Evolutionary conservation across 2,797 vertebrate species (phyloP).

Genomic region (Phylloscopus collybita): DNA sequence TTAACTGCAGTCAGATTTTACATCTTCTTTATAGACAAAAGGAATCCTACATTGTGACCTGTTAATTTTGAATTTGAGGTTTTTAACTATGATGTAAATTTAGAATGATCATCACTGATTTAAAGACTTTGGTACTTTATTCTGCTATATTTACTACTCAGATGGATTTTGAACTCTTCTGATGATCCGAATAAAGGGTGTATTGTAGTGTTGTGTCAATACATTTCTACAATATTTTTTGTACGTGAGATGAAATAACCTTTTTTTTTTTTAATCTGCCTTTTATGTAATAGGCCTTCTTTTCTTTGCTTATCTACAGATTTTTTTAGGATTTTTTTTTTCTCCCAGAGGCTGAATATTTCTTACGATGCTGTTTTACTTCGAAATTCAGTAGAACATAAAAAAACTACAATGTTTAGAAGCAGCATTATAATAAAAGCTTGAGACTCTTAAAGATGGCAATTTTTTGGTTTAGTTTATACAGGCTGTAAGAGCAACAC

Average conservation of each 20-base stretch:
- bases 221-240: not conserved
- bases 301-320: not conserved
- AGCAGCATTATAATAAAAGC: not conserved
- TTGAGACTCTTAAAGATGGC: not conserved
- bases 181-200: not conserved
- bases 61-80: not conserved
- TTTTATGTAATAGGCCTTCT: not conserved
- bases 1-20: not conserved
- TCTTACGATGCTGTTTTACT: accelerated
- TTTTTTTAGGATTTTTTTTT: not conserved
- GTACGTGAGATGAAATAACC: not conserved
- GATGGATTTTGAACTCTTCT: not conserved
- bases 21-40: not conserved
- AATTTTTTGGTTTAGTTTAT: not conserved
- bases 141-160: not conserved
- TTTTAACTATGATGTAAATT: not conserved
- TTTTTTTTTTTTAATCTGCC: not conserved
- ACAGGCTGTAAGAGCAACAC: not conserved
- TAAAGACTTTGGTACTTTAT: not conserved
- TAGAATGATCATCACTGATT: not conserved
- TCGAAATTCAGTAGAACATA: not conserved
- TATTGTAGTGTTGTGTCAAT: not conserved
- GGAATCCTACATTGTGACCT: not conserved
- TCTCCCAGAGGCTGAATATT: not conserved
- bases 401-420: not conserved